Percentiles rank a stretch among this genome's conserved stretches.
These are phyloP conservation scores for human (Homo sapiens) DNA, from an alignment of 2,113 vertebrate genomes.

Conservation along the genomic window DNA sequence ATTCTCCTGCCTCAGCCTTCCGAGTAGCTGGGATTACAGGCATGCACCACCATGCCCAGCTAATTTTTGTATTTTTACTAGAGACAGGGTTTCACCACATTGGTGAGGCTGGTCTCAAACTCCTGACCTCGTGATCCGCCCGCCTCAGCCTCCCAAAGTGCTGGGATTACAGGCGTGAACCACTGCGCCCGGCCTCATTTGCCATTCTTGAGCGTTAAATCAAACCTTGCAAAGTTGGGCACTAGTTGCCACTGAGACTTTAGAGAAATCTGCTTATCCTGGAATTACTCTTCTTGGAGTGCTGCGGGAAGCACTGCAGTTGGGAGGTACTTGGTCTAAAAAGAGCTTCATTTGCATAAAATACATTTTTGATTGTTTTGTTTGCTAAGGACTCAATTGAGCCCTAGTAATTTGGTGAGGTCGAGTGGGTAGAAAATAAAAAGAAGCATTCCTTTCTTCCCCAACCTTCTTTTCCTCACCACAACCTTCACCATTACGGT, in stretches of 20 bases:
- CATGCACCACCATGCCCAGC: no score
- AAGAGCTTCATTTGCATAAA: neutral
- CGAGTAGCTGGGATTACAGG: no score
- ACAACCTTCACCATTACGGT: neutral
- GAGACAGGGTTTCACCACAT: no score
- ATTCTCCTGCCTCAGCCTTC: no score
- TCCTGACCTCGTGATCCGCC: no score
- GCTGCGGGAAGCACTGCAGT: neutral
- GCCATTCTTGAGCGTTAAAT: neutral
- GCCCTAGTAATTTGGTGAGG: neutral
- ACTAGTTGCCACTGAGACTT: constrained; percentile 70
- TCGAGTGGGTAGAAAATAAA: neutral
- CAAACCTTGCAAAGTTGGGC: constrained; percentile 27
- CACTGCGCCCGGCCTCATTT: no score
- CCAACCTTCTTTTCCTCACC: neutral
- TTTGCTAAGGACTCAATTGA: neutral
- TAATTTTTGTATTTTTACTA: no score
- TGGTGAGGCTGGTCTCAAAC: no score
- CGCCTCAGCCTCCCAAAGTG: no score
- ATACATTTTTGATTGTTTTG: neutral
- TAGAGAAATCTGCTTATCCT: constrained; percentile 55
- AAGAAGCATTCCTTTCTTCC: neutral
- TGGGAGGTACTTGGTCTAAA: neutral
- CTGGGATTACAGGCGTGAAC: no score
- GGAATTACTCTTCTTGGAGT: neutral